Conservation (phyloP, 1,140 invertebrate genomes). For the Bombus consobrinus region DNA sequence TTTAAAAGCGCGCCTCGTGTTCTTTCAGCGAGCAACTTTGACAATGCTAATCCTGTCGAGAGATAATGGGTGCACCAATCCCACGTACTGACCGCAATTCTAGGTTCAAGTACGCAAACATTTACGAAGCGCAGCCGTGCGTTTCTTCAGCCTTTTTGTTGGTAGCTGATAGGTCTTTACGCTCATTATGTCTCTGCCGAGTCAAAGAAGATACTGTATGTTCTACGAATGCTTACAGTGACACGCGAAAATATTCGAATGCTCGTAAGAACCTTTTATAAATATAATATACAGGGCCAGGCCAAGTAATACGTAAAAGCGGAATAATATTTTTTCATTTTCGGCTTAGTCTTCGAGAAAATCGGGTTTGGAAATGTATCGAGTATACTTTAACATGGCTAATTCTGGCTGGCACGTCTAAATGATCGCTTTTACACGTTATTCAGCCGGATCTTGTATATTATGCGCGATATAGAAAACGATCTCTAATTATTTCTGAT, state of each 20-base stretch:
- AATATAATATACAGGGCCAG: too few relatives aligned
- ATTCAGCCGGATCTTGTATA: too few relatives aligned
- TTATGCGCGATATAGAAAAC: too few relatives aligned
- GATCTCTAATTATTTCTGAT: too few relatives aligned
- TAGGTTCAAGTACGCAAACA: conserved; percentile 73
- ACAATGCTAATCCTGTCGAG: conserved; percentile 74
- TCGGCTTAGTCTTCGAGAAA: too few relatives aligned
- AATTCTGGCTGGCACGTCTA: too few relatives aligned
- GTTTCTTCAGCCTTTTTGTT: conserved; percentile 45
- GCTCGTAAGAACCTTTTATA: too few relatives aligned
- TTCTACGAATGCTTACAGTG: not conserved
- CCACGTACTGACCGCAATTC: conserved; percentile 74
- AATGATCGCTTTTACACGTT: too few relatives aligned
- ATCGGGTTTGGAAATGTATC: too few relatives aligned
- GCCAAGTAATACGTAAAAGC: too few relatives aligned
- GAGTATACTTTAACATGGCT: too few relatives aligned
- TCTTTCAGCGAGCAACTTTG: conserved; percentile 49
- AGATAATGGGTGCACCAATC: conserved; percentile 74
- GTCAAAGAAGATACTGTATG: not conserved
- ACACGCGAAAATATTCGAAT: not conserved
- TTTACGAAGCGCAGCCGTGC: conserved; percentile 49
- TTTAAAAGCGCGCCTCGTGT: conserved; percentile 51
- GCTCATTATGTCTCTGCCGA: not conserved
- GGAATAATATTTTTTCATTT: too few relatives aligned
- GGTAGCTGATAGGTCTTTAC: not conserved